Conservation (phyloP, 2,888 invertebrate genomes). For the Merodon equestris region DNA sequence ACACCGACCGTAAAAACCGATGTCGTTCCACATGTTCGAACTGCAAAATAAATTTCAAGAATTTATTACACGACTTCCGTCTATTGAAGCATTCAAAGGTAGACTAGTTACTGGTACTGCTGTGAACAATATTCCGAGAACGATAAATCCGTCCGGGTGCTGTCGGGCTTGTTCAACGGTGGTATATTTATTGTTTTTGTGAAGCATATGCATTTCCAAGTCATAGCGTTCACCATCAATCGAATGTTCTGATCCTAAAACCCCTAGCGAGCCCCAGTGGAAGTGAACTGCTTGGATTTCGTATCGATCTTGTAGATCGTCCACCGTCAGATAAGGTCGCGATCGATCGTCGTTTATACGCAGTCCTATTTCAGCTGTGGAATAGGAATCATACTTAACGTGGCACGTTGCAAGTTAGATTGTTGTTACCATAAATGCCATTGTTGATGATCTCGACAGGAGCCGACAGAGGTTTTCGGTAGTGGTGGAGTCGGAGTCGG, state of each 20-base stretch:
- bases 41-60: conserved; percentile 51
- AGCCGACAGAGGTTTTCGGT: conserved; percentile 82
- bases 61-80: background rate
- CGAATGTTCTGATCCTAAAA: conserved; percentile 82
- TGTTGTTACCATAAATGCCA: conserved; percentile 82
- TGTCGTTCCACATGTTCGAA: conserved; percentile 65
- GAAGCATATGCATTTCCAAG: conserved; percentile 85
- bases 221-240: conserved; percentile 80
- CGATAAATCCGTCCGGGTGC: conserved; percentile 82
- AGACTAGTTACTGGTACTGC: conserved; percentile 72
- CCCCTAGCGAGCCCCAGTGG: conserved; percentile 86
- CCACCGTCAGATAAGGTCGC: conserved; percentile 73
- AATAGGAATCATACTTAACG: background rate
- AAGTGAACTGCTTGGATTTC: conserved; percentile 79
- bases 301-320: conserved; percentile 71
- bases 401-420: background rate
- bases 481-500: conserved; percentile 81
- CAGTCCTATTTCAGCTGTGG: conserved; percentile 72
- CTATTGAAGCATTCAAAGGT: too few relatives aligned
- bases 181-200: conserved; percentile 82
- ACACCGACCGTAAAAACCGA: conserved; percentile 71
- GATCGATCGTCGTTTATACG: conserved; percentile 71
- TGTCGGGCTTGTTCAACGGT: conserved; percentile 80
- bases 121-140: conserved; percentile 83
- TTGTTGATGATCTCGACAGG: conserved; percentile 83